Conservation (phyloP, 2,888 invertebrate genomes). For the Synanthedon myopaeformis region DNA sequence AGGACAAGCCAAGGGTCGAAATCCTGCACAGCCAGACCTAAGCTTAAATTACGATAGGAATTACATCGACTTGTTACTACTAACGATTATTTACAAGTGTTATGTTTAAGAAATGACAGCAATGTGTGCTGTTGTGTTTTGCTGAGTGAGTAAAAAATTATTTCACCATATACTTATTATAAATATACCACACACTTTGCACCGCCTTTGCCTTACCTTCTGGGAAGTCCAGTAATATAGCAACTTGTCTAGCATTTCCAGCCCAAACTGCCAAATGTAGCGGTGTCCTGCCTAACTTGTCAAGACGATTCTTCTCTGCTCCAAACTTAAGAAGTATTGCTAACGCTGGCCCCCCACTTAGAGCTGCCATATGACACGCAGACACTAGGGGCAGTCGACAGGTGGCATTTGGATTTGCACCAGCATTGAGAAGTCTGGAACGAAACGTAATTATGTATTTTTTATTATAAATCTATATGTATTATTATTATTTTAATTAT, state of each 20-base stretch:
- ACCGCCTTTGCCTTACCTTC: conserved; percentile 29
- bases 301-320: conserved; percentile 48
- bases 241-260: conserved; percentile 52
- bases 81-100: too few relatives aligned
- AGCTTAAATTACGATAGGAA: too few relatives aligned
- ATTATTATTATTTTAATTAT: too few relatives aligned
- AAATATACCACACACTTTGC: too few relatives aligned
- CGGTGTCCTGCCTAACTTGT: conserved; percentile 54
- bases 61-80: too few relatives aligned
- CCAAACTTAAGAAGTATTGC: conserved; percentile 47
- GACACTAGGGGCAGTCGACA: conserved; percentile 53
- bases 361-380: conserved; percentile 58
- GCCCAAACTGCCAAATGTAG: conserved; percentile 62
- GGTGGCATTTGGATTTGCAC: conserved; percentile 63
- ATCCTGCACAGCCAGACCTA: too few relatives aligned
- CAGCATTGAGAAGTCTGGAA: conserved; percentile 48
- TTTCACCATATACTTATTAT: too few relatives aligned
- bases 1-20: too few relatives aligned
- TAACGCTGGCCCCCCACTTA: conserved; percentile 45
- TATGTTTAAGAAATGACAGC: too few relatives aligned
- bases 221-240: conserved; percentile 48
- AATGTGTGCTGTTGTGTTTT: too few relatives aligned
- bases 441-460: background rate
- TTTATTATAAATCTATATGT: background rate
- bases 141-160: too few relatives aligned